Evolutionary conservation across 2,888 invertebrate genomes (phyloP).

Genomic region (Scaptomyza flava): DNA sequence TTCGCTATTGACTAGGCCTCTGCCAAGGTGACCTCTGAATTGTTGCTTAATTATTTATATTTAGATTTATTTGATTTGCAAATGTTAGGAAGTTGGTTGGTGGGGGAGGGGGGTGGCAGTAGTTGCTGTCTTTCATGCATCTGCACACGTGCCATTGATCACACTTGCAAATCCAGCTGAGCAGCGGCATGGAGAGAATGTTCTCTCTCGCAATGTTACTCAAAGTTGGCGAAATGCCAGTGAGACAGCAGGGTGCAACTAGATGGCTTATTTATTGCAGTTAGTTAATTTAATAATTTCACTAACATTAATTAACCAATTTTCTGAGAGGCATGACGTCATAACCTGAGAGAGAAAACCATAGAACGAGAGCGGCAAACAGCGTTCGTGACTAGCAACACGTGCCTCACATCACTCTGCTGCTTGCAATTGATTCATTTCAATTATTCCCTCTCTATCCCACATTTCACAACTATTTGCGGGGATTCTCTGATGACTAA

Average conservation of each 20-base stretch:
- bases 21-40: slow-evolving; percentile 69
- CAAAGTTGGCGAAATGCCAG: not conserved
- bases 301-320: slow-evolving; percentile 9
- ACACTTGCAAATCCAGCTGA: slow-evolving; percentile 2
- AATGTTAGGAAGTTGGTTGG: slow-evolving; percentile 4
- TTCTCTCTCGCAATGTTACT: slow-evolving; percentile 1
- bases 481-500: slow-evolving; percentile 14
- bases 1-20: slow-evolving; percentile 20
- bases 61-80: slow-evolving; percentile 43
- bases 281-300: too few species aligned
- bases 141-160: slow-evolving; percentile 66
- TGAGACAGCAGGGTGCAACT: too few species aligned
- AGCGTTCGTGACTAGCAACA: slow-evolving; percentile 48
- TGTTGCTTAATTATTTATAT: slow-evolving; percentile 30
- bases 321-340: slow-evolving; percentile 19
- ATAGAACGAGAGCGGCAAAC: not conserved
- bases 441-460: not conserved
- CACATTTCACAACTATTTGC: slow-evolving; percentile 47
- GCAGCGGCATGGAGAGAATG: not conserved
- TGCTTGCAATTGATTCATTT: slow-evolving; percentile 32
- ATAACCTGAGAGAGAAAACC: not conserved
- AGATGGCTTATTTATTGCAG: too few species aligned
- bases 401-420: not conserved
- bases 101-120: not conserved
- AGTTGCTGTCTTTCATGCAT: slow-evolving; percentile 22